Percentiles rank a stretch among this genome's conserved stretches.
Evolutionary conservation across 2,888 invertebrate genomes (phyloP).

Genomic region (Pyrrhosoma nymphula): DNA sequence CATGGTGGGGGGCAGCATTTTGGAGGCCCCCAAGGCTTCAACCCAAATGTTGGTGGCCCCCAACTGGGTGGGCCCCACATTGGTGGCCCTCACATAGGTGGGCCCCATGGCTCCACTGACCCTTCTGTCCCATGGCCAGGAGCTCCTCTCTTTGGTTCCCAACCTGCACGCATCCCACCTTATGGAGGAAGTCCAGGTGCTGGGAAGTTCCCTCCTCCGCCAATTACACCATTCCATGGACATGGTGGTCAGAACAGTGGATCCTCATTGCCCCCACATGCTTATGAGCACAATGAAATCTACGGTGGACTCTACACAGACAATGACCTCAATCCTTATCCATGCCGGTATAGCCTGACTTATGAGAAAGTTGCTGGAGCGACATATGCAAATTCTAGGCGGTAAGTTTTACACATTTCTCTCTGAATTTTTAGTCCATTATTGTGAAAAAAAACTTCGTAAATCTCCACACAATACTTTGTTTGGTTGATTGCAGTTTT

Average conservation of each 20-base stretch:
- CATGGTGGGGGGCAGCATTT: slow-evolving; percentile 70
- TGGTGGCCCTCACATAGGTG: neutral
- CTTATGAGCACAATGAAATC: slow-evolving; percentile 55
- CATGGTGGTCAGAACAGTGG: slow-evolving; percentile 7
- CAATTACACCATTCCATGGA: slow-evolving; percentile 55
- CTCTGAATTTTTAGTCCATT: neutral
- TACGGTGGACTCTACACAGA: slow-evolving; percentile 60
- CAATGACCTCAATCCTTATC: slow-evolving; percentile 72
- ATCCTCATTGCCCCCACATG: slow-evolving; percentile 41
- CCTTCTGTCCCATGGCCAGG: slow-evolving; percentile 59
- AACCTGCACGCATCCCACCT: slow-evolving; percentile 68
- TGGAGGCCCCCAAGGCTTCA: slow-evolving; percentile 43
- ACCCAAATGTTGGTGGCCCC: neutral
- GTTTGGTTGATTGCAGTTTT: too few relatives aligned
- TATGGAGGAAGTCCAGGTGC: neutral
- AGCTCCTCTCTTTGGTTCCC: slow-evolving; percentile 54
- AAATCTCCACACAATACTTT: neutral
- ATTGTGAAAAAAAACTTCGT: neutral
- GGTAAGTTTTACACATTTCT: slow-evolving; percentile 72
- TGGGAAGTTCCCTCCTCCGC: slow-evolving; percentile 45
- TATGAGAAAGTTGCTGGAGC: slow-evolving; percentile 76
- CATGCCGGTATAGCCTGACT: slow-evolving; percentile 75
- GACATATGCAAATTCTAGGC: slow-evolving; percentile 75
- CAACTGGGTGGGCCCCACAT: neutral
- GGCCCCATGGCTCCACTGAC: slow-evolving; percentile 53